Evolutionary conservation across 2,888 invertebrate species (phyloP), one percentile per base, ranked within the genome.

Genomic region (Euzophera pinguis): DNA sequence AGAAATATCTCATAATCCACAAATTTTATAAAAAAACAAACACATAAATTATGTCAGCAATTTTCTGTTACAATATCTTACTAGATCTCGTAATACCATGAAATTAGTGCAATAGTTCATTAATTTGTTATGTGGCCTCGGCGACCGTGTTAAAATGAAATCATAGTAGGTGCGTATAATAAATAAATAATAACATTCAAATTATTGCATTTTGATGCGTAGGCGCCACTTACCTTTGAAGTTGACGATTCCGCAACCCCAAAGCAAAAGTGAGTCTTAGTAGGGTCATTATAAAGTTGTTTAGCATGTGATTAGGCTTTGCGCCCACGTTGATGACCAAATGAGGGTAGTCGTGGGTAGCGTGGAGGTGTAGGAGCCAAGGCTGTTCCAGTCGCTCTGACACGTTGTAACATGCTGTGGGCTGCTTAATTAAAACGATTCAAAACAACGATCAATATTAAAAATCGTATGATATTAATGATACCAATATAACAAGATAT

Each of bases 301-400:
- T 87, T 81, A 82, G 84, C 66, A 73, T 68, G 73, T 66, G 81
- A 84, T 88, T 85, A 87, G 87, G 73, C 67, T 71, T 72, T 57
- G 76, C 81, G 80, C 89, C 89, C 79, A 90, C 89, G 72, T 71
- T 62, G 74, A 76, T 87, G 88, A 81, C 89, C 90, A 89, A 89
- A 89, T 87, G 87, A 83, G 88, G 88, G 89, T 89, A 84, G 78
- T 60, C 83, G 89, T 90, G 88, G 89, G 90, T 66, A 77, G 89
- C 75, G 72, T 78, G 89, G 87, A 88, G 89, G 89, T 84, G 89
- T 82, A 73, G 78, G 71, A 83, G 78, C 83, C 89, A 89, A 90
- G 90, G 89, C 78, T 87, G 79, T 79, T 75, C 82, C 86, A 83
- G 80, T 82, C 85, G 75, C 79, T 85, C 76, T 65, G 75, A 79